Base-by-base conservation (phyloP, 2,113 vertebrate species). In the Cacatua alba region DNA sequence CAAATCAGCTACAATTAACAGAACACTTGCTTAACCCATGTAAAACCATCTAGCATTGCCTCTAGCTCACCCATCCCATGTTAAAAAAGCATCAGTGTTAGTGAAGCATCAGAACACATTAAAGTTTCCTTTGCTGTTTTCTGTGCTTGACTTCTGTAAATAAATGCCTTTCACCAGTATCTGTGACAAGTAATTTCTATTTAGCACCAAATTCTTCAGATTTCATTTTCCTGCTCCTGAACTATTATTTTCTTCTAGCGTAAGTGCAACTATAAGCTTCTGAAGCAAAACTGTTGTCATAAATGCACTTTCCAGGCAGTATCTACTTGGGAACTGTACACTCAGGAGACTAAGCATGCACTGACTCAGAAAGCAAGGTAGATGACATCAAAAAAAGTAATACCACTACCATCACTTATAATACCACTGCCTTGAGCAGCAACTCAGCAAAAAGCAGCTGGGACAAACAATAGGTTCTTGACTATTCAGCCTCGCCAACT, bases 401-500 rank as follows among this genome's bases (percentile, higher is more conserved):
- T 14, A 80, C 12, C 4, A 3, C 41, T 19, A 52, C 23, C 33
- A 2, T 17, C 7, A 33, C 13, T 90, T 23, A 3, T 19, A 82
- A 31, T 2, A 90, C 16, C 49, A 23, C 29, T 75, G 69, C 69
- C 41, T 49, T 35, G 39, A 91, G 51, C 33, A 86, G 35, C 20
- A 83, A n/a, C 77, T 17, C 55, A 60, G 62, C 48, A 67, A 69
- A 90, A 90, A 74, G 16, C 64, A 82, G 60, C 26, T 48, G 69
- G 57, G 13, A 82, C 13, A 68, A 90, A 51, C 55, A 69, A 60
- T 0, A 10, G 24, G 10, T 44, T 75, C 35, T 67, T 43, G 43
- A 78, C 48, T 41, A 15, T 15, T 51, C 35, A 75, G 21, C 26
- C 23, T 51, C 6, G 21, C 20, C 0, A 0, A 44, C 60, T 74